Evolutionary conservation across 2,113 vertebrate genomes (phyloP).

Genomic region (Ardeotis arabs): DNA sequence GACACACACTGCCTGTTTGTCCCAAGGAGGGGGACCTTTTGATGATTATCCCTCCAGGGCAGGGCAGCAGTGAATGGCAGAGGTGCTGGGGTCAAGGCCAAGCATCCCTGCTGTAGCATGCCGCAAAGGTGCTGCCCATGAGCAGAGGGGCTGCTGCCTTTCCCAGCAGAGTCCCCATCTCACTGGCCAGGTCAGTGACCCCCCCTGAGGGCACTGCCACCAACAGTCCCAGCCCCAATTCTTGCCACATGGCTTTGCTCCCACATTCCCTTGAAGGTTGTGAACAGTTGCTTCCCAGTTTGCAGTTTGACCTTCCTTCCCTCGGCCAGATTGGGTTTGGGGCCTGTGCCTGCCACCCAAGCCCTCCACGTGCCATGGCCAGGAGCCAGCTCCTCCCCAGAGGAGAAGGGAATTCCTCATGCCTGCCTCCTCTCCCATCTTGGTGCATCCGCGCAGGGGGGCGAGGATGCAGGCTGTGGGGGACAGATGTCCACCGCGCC

Average conservation of each 20-base stretch:
- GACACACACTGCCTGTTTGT: not conserved
- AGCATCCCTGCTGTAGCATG: not conserved
- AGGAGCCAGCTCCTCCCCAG: not conserved
- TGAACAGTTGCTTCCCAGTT: not conserved
- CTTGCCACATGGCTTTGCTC: not conserved
- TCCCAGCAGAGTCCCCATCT: not conserved
- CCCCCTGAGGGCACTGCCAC: not conserved
- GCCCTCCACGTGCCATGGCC: not conserved
- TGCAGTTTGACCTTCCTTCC: not conserved
- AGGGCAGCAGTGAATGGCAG: fast-evolving
- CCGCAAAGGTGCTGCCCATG: not conserved
- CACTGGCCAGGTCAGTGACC: not conserved
- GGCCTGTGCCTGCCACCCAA: not conserved
- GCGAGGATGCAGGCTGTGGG: not conserved
- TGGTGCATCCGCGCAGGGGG: fast-evolving
- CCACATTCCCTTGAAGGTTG: not conserved
- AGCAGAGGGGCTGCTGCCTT: not conserved
- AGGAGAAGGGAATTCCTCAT: not conserved
- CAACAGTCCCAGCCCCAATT: not conserved
- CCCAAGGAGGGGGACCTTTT: not conserved
- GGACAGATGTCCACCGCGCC: not conserved
- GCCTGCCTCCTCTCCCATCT: not conserved
- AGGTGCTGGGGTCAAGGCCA: fast-evolving
- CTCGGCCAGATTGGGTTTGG: not conserved
- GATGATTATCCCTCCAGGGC: not conserved